These are phyloP conservation scores for Aphelocoma californica DNA, from an alignment of 2,797 vertebrate genomes.

Conservation along the genomic window DNA sequence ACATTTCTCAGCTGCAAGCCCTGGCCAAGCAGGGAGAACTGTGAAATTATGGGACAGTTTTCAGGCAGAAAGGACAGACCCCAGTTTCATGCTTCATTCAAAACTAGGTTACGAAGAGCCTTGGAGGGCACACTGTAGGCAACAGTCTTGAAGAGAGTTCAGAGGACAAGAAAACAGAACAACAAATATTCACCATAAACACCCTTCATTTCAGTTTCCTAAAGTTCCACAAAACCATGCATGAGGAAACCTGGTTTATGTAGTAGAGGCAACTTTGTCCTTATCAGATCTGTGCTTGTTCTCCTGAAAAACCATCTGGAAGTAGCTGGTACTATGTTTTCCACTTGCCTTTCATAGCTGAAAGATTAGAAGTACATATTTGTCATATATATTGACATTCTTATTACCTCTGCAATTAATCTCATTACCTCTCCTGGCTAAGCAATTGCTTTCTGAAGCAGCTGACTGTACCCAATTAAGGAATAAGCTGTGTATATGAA, in stretches of 20 bases:
- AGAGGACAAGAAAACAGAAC: neutral
- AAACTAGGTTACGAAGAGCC: neutral
- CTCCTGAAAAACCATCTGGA: neutral
- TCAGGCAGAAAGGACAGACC: neutral
- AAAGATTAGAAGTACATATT: conserved; percentile 3
- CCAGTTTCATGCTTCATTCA: neutral
- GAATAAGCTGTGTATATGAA: neutral
- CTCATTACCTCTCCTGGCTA: conserved; percentile 20
- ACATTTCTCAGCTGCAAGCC: neutral
- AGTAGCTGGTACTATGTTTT: neutral
- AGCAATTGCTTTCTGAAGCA: conserved; percentile 25
- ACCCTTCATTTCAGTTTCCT: neutral
- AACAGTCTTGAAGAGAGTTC: neutral
- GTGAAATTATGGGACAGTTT: neutral
- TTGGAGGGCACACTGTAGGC: neutral
- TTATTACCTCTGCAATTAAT: conserved; percentile 34
- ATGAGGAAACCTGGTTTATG: neutral
- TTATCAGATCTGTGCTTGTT: neutral
- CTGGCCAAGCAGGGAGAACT: neutral
- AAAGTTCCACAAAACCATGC: neutral
- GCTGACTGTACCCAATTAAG: conserved; percentile 13
- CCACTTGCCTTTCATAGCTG: neutral
- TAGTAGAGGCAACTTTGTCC: neutral
- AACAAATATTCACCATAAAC: neutral
- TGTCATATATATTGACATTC: conserved; percentile 6